Evolutionary conservation across 2,888 invertebrate species (phyloP), one percentile per base, ranked within the genome.

Genomic region (Trichopria drosophilae): DNA sequence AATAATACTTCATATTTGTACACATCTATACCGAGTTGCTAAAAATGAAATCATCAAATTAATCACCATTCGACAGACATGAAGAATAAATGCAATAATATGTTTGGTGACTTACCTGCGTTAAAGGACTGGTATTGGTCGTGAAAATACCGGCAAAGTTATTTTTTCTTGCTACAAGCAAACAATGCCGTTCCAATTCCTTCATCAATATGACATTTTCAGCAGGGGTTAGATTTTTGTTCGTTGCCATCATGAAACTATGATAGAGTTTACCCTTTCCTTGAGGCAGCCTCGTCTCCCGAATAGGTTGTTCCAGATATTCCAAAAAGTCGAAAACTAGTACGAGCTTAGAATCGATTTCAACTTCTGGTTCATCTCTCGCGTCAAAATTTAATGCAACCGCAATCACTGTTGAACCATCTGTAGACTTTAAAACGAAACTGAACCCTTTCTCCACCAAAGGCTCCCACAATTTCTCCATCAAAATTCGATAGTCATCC

Each of bases 241-340:
- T 82, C 0, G 90, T 92, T 2, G 87, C 89, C 90, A 93, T 90
- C 91, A 93, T 92, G 72, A 89, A 91, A 1, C 87, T 86, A 67
- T 93, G 91, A 1, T 92, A 79, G 32, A 92, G 82, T 62, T 83
- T 79, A n/a, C 85, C 85, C 58, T 80, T 77, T 13, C 84, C 86
- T 59, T 80, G 76, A 0, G 87, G 86, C 42, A 87, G 72, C 63
- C 80, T 78, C 28, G 75, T 76, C 35, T 84, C 83, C 58, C 84
- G 81, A 1, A 90, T 83, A 0, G 89, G 86, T 2, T 83, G 82
- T 75, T 93, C 92, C 0, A 91, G 76, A 57, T 77, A 81, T 68
- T 92, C 92, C 55, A 93, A 75, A 72, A 91, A 90, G 13, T 85
- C 85, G 76, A 92, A 88, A 58, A 90, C 84, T 55, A 87, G 82